Evolutionary conservation across 2,113 vertebrate genomes (phyloP).

Genomic region (Carollia perspicillata): DNA sequence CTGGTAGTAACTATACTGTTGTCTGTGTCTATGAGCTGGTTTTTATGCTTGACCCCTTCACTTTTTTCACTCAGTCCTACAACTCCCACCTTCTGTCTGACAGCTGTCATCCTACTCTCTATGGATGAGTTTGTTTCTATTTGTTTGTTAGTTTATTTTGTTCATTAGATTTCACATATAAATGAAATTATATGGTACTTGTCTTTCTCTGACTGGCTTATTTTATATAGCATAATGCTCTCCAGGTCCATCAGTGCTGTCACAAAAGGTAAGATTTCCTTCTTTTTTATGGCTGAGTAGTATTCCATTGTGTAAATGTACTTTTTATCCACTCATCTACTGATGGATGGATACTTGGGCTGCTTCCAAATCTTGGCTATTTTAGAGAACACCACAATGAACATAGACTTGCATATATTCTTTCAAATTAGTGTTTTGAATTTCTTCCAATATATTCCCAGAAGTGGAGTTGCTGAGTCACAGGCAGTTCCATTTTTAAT

Average conservation of each 20-base stretch:
- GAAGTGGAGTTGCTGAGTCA: too few relatives aligned
- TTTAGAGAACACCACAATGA: not conserved
- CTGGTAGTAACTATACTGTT: not conserved
- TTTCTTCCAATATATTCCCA: too few relatives aligned
- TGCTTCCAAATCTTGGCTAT: not conserved
- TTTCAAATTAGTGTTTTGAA: not conserved
- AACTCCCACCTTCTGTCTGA: not conserved
- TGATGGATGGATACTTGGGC: too few relatives aligned
- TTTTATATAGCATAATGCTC: not conserved
- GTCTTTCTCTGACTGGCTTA: not conserved
- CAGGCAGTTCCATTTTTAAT: too few relatives aligned
- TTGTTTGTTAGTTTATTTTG: not conserved
- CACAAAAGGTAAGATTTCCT: not conserved
- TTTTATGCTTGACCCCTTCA: not conserved
- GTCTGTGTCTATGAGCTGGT: not conserved
- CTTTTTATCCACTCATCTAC: not conserved
- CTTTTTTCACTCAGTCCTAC: not conserved
- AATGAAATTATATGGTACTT: not conserved
- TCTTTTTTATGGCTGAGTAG: not conserved
- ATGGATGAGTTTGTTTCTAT: not conserved
- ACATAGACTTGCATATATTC: not conserved
- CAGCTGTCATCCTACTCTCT: not conserved
- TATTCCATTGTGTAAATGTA: not conserved
- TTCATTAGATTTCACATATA: not conserved
- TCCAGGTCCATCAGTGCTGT: not conserved